Conservation (phyloP, 2,113 vertebrate species). For the Ceratotherium simum region DNA sequence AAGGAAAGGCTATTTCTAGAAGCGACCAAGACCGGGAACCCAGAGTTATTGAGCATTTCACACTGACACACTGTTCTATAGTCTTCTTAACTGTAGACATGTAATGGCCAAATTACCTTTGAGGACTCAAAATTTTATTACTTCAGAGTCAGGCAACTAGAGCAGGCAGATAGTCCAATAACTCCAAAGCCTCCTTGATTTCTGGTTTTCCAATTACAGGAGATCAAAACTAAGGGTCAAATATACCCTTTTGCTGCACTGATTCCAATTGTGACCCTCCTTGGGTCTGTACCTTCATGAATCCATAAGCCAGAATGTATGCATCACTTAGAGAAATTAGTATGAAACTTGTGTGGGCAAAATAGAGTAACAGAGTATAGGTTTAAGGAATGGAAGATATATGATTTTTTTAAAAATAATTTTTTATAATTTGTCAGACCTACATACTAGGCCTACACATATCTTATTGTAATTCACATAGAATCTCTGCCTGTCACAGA, state of each 20-base stretch:
- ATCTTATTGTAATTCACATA: background rate
- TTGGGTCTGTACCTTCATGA: background rate
- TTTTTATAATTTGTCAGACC: background rate
- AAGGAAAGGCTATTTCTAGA: fast-evolving
- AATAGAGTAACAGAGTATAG: background rate
- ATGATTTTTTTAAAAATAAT: background rate
- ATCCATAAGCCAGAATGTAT: background rate
- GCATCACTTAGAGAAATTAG: background rate
- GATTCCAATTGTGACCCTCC: background rate
- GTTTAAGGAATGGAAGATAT: background rate
- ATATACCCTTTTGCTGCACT: background rate
- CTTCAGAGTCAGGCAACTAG: background rate
- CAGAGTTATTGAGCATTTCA: background rate
- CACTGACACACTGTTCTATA: background rate
- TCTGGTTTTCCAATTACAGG: background rate
- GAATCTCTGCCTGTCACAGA: background rate
- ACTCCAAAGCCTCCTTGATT: background rate
- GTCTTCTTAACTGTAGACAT: background rate
- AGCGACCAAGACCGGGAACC: background rate
- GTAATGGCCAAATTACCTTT: background rate
- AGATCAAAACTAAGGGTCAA: background rate
- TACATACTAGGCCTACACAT: background rate
- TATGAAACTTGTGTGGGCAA: background rate
- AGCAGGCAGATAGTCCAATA: background rate
- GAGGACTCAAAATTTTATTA: background rate